Evolutionary conservation across 2,888 invertebrate species (phyloP).

Genomic region (Laspeyria flexula): DNA sequence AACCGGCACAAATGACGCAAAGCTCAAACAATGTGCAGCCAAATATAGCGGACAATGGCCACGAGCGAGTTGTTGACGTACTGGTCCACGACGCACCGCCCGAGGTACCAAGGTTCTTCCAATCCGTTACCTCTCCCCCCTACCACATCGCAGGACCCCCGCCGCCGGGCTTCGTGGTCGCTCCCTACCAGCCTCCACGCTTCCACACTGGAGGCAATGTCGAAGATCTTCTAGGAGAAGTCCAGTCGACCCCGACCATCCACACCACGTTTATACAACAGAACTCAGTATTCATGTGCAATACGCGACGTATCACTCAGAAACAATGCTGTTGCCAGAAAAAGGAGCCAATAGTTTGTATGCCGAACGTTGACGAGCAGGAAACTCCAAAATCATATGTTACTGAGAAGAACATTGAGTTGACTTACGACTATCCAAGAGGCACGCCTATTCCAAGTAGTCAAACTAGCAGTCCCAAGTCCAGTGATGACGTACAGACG

Average conservation of each 20-base stretch:
- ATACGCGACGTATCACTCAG: constrained; percentile 75
- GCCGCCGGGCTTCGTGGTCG: constrained; percentile 76
- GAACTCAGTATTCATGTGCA: constrained; percentile 83
- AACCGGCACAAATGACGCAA: constrained; percentile 52
- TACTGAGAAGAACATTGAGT: constrained; percentile 82
- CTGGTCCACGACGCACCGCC: constrained; percentile 77
- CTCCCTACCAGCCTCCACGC: constrained; percentile 71
- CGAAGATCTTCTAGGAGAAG: constrained; percentile 89
- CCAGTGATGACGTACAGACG: constrained; percentile 69
- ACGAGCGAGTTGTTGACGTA: constrained; percentile 76
- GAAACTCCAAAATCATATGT: constrained; percentile 73
- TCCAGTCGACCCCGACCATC: constrained; percentile 82
- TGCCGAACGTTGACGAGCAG: constrained; percentile 44
- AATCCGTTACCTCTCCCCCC: constrained; percentile 75
- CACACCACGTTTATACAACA: constrained; percentile 80
- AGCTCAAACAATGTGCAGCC: constrained; percentile 56
- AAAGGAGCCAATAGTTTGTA: constrained; percentile 46
- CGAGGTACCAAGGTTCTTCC: constrained; percentile 75
- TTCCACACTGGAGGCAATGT: constrained; percentile 88
- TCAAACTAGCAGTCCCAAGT: constrained; percentile 58
- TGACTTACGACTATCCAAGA: constrained; percentile 82
- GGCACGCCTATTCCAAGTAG: constrained; percentile 71
- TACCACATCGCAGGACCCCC: constrained; percentile 68
- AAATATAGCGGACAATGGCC: constrained; percentile 63
- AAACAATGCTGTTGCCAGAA: constrained; percentile 77